Percentiles rank a stretch among this genome's conserved stretches.
Evolutionary conservation across 2,113 vertebrate genomes (phyloP).

Genomic region (Axis porcinus): DNA sequence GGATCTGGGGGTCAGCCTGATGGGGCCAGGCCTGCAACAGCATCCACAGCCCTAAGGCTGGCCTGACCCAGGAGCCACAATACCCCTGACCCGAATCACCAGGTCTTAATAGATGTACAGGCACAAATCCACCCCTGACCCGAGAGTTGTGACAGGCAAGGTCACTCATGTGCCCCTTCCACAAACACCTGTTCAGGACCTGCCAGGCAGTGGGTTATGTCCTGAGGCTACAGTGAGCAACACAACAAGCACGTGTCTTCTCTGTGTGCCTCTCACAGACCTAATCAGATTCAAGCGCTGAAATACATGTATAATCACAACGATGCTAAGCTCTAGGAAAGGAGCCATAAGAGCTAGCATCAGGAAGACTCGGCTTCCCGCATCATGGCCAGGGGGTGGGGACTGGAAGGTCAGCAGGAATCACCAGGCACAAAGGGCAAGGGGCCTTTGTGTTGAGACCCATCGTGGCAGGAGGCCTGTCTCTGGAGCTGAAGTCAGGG

Average conservation of each 20-base stretch:
- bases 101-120: not conserved
- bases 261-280: not conserved
- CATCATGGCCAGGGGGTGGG: not conserved
- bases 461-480: not conserved
- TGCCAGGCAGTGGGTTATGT: not conserved
- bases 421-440: not conserved
- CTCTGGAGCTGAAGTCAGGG: not conserved
- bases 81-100: not conserved
- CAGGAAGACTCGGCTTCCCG: not conserved
- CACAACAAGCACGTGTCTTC: not conserved
- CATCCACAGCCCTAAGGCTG: not conserved
- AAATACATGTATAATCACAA: not conserved
- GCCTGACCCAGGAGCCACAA: not conserved
- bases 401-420: not conserved
- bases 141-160: not conserved
- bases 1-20: not conserved
- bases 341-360: not conserved
- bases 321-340: not conserved
- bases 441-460: not conserved
- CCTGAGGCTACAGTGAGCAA: not conserved
- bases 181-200: not conserved
- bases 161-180: not conserved
- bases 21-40: not conserved
- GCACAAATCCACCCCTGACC: not conserved
- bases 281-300: not conserved